phyloP scores from a whole-genome alignment of 2,888 invertebrate species.

The Plebejus melissa region DNA sequence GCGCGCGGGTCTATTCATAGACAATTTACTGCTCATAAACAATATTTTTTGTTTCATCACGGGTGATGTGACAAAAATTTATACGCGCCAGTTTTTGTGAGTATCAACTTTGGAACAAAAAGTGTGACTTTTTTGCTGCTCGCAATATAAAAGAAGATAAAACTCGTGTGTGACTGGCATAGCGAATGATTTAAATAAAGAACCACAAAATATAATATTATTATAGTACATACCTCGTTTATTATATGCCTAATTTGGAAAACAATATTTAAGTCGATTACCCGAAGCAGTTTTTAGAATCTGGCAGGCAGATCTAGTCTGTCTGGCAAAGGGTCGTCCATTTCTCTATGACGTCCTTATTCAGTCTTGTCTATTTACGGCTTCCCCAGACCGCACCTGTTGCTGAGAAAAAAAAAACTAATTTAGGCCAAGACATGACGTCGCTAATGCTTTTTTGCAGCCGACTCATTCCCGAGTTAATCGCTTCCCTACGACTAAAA shows the following conservation, averaged over 20 bases:
- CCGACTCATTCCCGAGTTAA: conserved; percentile 13
- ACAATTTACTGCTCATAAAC: conserved; percentile 40
- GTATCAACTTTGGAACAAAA: conserved; percentile 1
- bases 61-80: neutral
- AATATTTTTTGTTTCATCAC: conserved; percentile 19
- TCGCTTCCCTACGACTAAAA: conserved; percentile 11
- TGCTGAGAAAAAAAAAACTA: conserved; percentile 17
- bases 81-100: conserved; percentile 1
- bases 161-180: neutral
- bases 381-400: conserved; percentile 16
- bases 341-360: neutral
- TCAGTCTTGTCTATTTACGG: conserved; percentile 18
- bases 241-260: neutral
- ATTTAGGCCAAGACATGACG: conserved; percentile 24
- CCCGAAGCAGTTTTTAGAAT: neutral
- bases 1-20: conserved; percentile 40
- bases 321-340: conserved; percentile 8
- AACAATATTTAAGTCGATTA: neutral
- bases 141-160: neutral
- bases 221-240: neutral
- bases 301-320: neutral
- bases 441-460: conserved; percentile 18
- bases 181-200: neutral
- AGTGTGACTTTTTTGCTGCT: conserved; percentile 6
- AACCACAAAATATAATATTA: neutral